phyloP scores from a whole-genome alignment of 2,113 vertebrate genomes.

The Cochlearius cochlearius region DNA sequence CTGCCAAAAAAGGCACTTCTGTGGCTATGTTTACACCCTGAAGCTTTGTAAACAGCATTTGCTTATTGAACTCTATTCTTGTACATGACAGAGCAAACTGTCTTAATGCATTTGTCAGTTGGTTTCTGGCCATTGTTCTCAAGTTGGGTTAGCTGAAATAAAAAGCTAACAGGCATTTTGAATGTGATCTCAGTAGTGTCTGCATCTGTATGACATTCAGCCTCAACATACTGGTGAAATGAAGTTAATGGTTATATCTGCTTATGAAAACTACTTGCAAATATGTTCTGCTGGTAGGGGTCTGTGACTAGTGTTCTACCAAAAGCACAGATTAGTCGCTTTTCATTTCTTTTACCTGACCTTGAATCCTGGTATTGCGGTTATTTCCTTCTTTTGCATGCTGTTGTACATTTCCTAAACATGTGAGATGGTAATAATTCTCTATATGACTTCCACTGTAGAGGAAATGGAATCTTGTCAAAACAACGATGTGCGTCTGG shows the following conservation, averaged over 20 bases:
- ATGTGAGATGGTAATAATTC: not conserved
- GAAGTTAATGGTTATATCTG: not conserved
- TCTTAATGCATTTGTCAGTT: not conserved
- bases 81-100: not conserved
- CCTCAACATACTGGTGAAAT: not conserved
- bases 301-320: not conserved
- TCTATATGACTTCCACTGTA: conserved; percentile 14
- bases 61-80: not conserved
- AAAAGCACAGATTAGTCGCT: not conserved
- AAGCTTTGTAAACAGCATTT: not conserved
- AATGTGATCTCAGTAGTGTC: not conserved
- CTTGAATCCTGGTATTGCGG: not conserved
- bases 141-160: not conserved
- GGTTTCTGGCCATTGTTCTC: not conserved
- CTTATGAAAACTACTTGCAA: not conserved
- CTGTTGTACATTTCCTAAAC: conserved; percentile 17
- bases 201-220: not conserved
- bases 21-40: not conserved
- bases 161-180: not conserved
- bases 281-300: not conserved
- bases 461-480: conserved; percentile 40
- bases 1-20: not conserved
- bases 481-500: not conserved
- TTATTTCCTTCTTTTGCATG: not conserved
- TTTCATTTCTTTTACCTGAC: not conserved